Evolutionary conservation across 2,113 vertebrate species (phyloP).

Genomic region (Dromaius novaehollandiae): DNA sequence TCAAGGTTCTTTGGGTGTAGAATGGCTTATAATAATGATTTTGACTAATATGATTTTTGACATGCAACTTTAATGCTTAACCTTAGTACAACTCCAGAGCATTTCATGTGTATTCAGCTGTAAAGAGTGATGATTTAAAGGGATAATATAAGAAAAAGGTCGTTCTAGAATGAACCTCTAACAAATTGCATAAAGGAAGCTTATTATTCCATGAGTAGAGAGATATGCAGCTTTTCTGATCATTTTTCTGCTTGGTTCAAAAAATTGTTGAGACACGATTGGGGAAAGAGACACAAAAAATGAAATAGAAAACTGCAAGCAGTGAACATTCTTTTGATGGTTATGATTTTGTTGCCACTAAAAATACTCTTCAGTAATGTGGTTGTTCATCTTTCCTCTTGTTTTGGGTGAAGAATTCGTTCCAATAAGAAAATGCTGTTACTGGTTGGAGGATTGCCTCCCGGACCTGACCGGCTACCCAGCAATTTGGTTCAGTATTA

Average conservation of each 20-base stretch:
- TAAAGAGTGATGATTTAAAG: slow-evolving; percentile 89
- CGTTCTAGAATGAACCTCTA: slow-evolving; percentile 86
- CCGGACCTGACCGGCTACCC: slow-evolving; percentile 97
- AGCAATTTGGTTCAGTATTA: slow-evolving; percentile 99
- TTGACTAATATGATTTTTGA: slow-evolving; percentile 89
- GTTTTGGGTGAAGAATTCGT: slow-evolving; percentile 96
- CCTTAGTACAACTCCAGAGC: slow-evolving; percentile 87
- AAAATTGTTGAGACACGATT: slow-evolving; percentile 80
- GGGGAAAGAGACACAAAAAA: slow-evolving; percentile 77
- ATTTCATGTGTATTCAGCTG: slow-evolving; percentile 87
- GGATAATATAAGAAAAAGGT: slow-evolving; percentile 88
- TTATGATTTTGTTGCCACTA: slow-evolving; percentile 80
- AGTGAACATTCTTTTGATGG: slow-evolving; percentile 78
- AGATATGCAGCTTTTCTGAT: slow-evolving; percentile 78
- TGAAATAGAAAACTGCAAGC: slow-evolving; percentile 80
- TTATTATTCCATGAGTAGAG: slow-evolving; percentile 81
- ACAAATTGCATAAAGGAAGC: slow-evolving; percentile 86
- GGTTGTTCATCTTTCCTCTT: slow-evolving; percentile 83
- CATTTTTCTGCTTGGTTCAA: slow-evolving; percentile 82
- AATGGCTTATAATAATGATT: slow-evolving; percentile 88
- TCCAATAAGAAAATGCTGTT: slow-evolving; percentile 99
- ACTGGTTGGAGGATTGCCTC: slow-evolving; percentile 96
- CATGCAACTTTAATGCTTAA: slow-evolving; percentile 89
- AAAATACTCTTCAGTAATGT: slow-evolving; percentile 76
- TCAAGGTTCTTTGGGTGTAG: slow-evolving; percentile 87